These are phyloP conservation scores for Crotophaga sulcirostris DNA, from an alignment of 2,113 vertebrate species.

Conservation along the genomic window DNA sequence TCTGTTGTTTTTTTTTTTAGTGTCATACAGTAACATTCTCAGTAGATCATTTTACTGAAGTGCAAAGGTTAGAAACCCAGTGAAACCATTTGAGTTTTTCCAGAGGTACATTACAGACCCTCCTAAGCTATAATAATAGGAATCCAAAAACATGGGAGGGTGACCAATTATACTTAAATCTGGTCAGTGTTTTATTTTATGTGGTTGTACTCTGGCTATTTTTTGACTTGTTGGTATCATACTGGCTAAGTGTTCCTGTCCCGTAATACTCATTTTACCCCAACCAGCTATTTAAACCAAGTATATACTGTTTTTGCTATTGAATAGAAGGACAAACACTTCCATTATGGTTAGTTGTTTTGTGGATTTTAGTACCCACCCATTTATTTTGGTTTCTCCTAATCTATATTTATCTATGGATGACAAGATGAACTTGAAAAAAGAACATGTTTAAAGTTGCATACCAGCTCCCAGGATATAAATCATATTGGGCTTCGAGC, in stretches of 20 bases:
- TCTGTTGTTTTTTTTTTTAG: neutral
- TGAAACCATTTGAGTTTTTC: constrained; percentile 27
- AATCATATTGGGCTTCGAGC: constrained; percentile 46
- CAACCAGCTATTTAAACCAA: constrained; percentile 84
- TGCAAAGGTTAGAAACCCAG: constrained; percentile 29
- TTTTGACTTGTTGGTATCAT: constrained; percentile 84
- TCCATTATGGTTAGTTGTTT: constrained; percentile 88
- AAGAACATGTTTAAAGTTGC: constrained; percentile 74
- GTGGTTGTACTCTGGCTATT: constrained; percentile 81
- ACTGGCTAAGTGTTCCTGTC: constrained; percentile 69
- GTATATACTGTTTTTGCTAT: constrained; percentile 84
- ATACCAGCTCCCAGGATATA: constrained; percentile 68
- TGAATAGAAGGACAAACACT: constrained; percentile 76
- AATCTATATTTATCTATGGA: constrained; percentile 90
- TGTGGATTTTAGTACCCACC: constrained; percentile 84
- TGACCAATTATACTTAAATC: constrained; percentile 75
- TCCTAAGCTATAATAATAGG: constrained; percentile 54
- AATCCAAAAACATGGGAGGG: constrained; percentile 64
- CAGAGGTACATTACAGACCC: neutral
- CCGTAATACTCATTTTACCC: constrained; percentile 72
- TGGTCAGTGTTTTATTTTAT: constrained; percentile 75
- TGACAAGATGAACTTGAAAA: constrained; percentile 88
- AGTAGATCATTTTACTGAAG: constrained; percentile 18
- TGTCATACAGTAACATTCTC: neutral
- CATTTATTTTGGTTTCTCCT: constrained; percentile 88